A percentile compares a stretch with the other conserved stretches of the same genome.
These are phyloP conservation scores for Zapus hudsonius DNA, from an alignment of 2,113 vertebrate species.

Conservation along the genomic window DNA sequence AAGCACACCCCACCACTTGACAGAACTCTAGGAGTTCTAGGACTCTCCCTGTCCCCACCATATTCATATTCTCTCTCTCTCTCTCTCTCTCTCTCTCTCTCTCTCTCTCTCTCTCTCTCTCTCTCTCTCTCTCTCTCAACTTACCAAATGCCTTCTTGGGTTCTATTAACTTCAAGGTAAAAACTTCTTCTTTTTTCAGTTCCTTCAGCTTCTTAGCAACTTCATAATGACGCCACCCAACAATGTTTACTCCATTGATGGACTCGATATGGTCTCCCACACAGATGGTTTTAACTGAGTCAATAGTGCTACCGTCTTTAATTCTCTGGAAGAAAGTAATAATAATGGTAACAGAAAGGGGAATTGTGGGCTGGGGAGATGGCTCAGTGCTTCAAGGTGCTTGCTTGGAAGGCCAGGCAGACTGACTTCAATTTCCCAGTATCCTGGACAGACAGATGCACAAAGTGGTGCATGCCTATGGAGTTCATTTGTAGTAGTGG, in stretches of 20 bases:
- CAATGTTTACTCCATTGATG: slow-evolving; percentile 92
- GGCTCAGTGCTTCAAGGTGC: too few relatives aligned
- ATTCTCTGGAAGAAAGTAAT: slow-evolving; percentile 88
- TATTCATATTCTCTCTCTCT: background rate
- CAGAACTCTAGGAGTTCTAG: too few relatives aligned
- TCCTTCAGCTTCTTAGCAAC: slow-evolving; percentile 97
- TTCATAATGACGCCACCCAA: slow-evolving; percentile 92
- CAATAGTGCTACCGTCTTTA: slow-evolving; percentile 93
- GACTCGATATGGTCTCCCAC: slow-evolving; percentile 96
- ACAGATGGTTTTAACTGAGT: slow-evolving; percentile 90
- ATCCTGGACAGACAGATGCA: too few relatives aligned
- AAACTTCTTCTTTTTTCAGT: slow-evolving; percentile 88
- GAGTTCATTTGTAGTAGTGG: too few relatives aligned
- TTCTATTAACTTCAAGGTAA: slow-evolving; percentile 93
- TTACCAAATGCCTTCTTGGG: slow-evolving; percentile 98
- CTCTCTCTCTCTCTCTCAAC: slow-evolving; percentile 71
- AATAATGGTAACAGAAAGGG: background rate
- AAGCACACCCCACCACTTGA: background rate
- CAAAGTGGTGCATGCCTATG: too few relatives aligned
- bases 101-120: background rate
- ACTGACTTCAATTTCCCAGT: too few relatives aligned
- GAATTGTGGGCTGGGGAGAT: background rate
- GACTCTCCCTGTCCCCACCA: too few relatives aligned
- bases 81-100: background rate
- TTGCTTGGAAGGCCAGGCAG: too few relatives aligned